Conservation (phyloP, 2,113 vertebrate species). For the human (Homo sapiens) region GRCh38 chr18:73520001-73520500, state of each 20-base stretch:
- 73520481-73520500: background rate
- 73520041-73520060: no score
- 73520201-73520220: background rate
- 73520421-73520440: background rate
- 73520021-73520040: rapidly evolving
- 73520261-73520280: background rate
- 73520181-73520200: background rate
- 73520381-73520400: background rate
- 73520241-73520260: rapidly evolving
- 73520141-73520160: background rate
- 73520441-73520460: no score
- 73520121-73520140: rapidly evolving
- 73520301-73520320: background rate
- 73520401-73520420: rapidly evolving
- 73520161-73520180: no score
- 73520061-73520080: rapidly evolving
- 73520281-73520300: background rate
- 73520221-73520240: background rate
- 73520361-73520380: rapidly evolving
- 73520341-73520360: no score
- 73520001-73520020: background rate
- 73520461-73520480: background rate
- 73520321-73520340: rapidly evolving
- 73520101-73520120: rapidly evolving
- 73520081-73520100: background rate